A percentile compares a stretch with the other conserved stretches of the same genome.
Conservation (phyloP, 2,797 vertebrate species). For the Macropus fuliginosus region DNA sequence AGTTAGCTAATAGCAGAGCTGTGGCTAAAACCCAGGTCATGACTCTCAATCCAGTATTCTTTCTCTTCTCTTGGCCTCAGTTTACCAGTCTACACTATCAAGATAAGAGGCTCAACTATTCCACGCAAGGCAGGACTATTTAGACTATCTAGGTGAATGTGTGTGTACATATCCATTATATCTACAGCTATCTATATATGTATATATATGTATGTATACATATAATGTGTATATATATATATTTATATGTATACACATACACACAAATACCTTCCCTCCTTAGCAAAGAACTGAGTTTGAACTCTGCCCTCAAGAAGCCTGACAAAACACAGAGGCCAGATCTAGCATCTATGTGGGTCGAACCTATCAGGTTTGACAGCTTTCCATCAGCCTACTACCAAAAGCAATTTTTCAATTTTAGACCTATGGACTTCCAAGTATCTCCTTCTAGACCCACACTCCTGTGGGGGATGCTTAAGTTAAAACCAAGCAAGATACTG, state of each 20-base stretch:
- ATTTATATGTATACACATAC: neutral
- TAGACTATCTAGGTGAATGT: neutral
- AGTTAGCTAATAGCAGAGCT: neutral
- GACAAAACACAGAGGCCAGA: neutral
- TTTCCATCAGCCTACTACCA: neutral
- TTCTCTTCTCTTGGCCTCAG: neutral
- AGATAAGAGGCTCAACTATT: neutral
- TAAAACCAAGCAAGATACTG: neutral
- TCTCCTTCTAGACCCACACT: neutral
- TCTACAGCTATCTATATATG: too few species aligned
- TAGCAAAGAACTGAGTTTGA: neutral
- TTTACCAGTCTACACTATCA: neutral
- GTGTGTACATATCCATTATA: too few species aligned
- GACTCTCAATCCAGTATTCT: neutral
- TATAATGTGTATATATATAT: neutral
- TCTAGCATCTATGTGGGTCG: neutral
- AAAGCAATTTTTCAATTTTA: neutral
- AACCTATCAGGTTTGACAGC: neutral
- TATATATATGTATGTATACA: neutral
- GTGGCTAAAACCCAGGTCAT: neutral
- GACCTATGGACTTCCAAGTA: neutral
- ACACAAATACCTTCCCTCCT: neutral
- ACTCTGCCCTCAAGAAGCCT: neutral
- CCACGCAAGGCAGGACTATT: neutral
- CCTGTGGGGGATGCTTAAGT: neutral